Base-by-base conservation (phyloP, 1,140 invertebrate species). In the Hormaphis cornu region DNA sequence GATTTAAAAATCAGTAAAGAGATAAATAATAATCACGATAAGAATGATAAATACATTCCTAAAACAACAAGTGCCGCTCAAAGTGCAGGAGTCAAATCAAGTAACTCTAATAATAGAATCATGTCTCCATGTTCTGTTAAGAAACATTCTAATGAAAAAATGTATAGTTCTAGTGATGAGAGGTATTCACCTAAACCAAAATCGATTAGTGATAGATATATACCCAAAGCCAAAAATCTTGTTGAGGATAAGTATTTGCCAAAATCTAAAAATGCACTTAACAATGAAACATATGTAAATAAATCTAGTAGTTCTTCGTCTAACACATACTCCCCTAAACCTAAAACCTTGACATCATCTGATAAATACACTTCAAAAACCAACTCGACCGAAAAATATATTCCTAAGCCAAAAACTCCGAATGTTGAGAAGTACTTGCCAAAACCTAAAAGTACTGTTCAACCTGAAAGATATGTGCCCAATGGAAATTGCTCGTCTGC, bases 1-100 rank as follows among this genome's bases (percentile, higher is more conserved):
- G 69, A 72, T 35, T 71, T 63, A 20, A 72, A 73, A 63, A 42
- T 56, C 0, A 54, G 14, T 12, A 72, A 70, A 30, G 52, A 44
- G 28, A n/a, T 46, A 2, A 58, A 70, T 70, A 70, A 22, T 42
- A 70, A 69, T 69, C n/a, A n/a, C n/a, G 7, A 20, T 52, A 37
- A 50, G 30, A 50, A 66, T 33, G 44, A 66, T 9, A 66, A 66
- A 22, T 66, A 66, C 22, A 3, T 66, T 22, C 61, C 61, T n/a
- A 44, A 18, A 33, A 5, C 26, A 50, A 9, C 50, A 24, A 66
- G 33, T 35, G 16, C 3, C 14, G 33, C 28, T n/a, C 28, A 50
- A 16, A 48, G 16, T 14, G 20, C 3, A 37, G 35, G 14, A 53
- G 16, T 56, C 0, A 56, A 37, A 24, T 48, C 35, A 3, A 70